Evolutionary conservation across 2,888 invertebrate species (phyloP).

Genomic region (Apamea anceps): DNA sequence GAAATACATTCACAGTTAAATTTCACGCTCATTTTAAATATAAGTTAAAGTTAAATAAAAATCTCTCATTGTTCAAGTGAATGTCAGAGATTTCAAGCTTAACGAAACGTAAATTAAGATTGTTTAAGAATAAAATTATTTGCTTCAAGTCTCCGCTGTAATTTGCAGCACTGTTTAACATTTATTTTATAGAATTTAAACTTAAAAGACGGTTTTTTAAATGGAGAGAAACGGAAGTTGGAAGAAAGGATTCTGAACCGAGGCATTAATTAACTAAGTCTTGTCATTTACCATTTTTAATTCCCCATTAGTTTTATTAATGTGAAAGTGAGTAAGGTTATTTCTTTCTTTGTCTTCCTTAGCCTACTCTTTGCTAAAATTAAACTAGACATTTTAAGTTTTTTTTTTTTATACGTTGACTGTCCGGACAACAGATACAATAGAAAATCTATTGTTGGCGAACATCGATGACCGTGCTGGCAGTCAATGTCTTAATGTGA

Average conservation of each 20-base stretch:
- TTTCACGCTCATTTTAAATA: conserved; percentile 18
- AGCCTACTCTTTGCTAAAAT: neutral
- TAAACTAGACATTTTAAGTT: neutral
- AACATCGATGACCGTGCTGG: too few species aligned
- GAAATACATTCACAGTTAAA: conserved; percentile 10
- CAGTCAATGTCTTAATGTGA: too few species aligned
- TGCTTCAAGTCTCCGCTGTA: conserved; percentile 6
- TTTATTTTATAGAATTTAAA: conserved; percentile 38
- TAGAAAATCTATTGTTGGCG: too few species aligned
- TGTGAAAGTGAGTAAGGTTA: conserved; percentile 3
- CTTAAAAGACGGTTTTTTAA: conserved; percentile 11
- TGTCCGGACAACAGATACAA: too few species aligned
- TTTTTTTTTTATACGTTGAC: too few species aligned
- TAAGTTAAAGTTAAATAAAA: conserved; percentile 27
- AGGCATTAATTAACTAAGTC: conserved; percentile 9
- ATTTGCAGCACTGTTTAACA: conserved; percentile 32
- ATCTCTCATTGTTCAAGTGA: conserved; percentile 16
- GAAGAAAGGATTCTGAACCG: neutral
- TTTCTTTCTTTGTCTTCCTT: neutral
- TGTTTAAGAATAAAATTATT: conserved; percentile 51
- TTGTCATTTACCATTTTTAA: conserved; percentile 23
- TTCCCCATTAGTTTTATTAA: conserved; percentile 5
- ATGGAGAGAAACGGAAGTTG: neutral
- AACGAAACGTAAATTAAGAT: conserved; percentile 50
- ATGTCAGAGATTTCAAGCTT: conserved; percentile 36